Evolutionary conservation across 2,113 vertebrate genomes (phyloP), one percentile per base, ranked within the genome.

Genomic region (Hippocampus abdominalis): DNA sequence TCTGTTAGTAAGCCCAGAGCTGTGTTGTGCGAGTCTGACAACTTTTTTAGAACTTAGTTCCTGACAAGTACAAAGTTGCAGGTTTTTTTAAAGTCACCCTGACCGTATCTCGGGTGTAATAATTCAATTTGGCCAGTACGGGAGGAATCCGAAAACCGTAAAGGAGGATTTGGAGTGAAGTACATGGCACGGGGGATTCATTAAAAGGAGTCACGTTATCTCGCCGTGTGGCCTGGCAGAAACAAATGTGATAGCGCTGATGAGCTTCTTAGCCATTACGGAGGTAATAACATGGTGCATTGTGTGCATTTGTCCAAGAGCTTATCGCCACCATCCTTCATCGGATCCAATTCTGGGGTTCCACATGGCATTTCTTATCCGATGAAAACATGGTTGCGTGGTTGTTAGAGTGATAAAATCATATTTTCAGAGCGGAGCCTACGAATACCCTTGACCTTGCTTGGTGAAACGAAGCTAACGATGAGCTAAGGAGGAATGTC

Each of bases 161-260:
- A 86, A 79, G 75, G 80, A 66, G 81, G 86, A 86, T 89, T 90
- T 85, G 81, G 82, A 82, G 78, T 66, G 78, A 83, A 87, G 84
- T 75, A 69, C 83, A 59, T 64, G 76, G 69, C 76, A 74, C 69
- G 51, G 61, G 70, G 81, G 75, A 84, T 84, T 81, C 70, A 65
- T 74, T 74, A 36, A 69, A 69, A 73, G 74, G 78, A 83, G 82
- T 80, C 80, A 42, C 81, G 78, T 84, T 81, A 87, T 88, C 83
- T 87, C 25, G 57, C 75, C 56, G 89, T 79, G 84, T 88, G 87
- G 81, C 76, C 16, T 76, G 75, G 57, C 79, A 78, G 89, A 89
- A 89, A 89, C 63, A 85, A 77, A 83, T 75, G 82, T 82, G 70
- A 78, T 78, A 80, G 78, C 86, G 86, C 82, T 84, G 82, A 87